Evolutionary conservation across 2,888 invertebrate species (phyloP), one percentile per base, ranked within the genome.

Genomic region (Melinaea menophilus): DNA sequence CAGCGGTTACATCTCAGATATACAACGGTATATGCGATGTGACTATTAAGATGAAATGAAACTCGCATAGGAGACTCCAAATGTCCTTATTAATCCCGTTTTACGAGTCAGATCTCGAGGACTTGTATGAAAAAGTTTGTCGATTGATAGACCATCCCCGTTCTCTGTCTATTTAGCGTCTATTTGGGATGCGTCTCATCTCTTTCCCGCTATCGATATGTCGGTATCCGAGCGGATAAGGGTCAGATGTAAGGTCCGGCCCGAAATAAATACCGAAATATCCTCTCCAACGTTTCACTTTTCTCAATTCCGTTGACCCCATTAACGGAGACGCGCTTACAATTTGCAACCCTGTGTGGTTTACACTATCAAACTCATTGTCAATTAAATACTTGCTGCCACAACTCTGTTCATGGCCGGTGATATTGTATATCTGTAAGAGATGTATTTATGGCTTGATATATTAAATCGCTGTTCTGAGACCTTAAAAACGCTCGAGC

Each of bases 231-330:
- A 69, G 71, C 66, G 71, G 74, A 74, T 72, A 74, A 77, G 78
- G 77, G 73, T 73, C 72, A 66, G 58, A 74, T 74, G 73, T 71
- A 75, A 75, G 73, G 78, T 77, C 68, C 68, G 69, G 65, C 58
- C 62, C 56, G 71, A 69, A 80, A 82, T 81, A 82, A 84, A 84
- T 80, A 78, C 77, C 75, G 79, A 76, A 79, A 77, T 75, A 76
- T 73, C 78, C 79, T 76, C 77, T 81, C 77, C 75, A 74, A 73
- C 81, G 78, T 84, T 86, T 84, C 84, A 86, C 85, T 88, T 86
- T 87, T 86, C 86, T 85, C 86, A 85, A 86, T 87, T 86, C 80
- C 84, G 83, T 79, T 84, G 85, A 86, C 87, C 86, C 85, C 82
- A 85, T 88, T 85, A 84, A 78, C 81, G 75, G 79, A 81, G 81